Evolutionary conservation across 1,140 invertebrate genomes (phyloP), one percentile per base, ranked within the genome.

Genomic region (Harlomillsia oculata): DNA sequence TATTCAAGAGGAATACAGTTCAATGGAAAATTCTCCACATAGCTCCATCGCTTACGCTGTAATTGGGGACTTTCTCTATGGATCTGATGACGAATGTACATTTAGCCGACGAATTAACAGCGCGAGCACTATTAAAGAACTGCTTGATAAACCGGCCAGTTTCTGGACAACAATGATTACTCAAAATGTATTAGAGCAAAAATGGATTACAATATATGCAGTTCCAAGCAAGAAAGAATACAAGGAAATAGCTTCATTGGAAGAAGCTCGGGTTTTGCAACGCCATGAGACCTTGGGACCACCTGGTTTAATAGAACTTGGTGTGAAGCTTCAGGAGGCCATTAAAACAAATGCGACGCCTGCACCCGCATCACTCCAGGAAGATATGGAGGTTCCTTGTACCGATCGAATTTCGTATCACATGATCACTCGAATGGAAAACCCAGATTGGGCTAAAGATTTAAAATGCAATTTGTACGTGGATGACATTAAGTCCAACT

Each of bases 61-160:
- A 28, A 86, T 93, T 67, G 83, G 82, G 0, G 85, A 93, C 70
- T 80, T 85, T 62, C 72, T 94, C 18, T 92, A 89, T 72, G 87
- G 88, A 9, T 76, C 30, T 3, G 44, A 62, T 45, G 78, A 84
- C 89, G 72, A 85, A 89, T 40, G 9, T 25, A n/a, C 67, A 88
- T 82, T 75, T 91, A 29, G 73, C 83, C 29, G 71, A 78, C 75
- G 87, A 56, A 71, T 90, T 43, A 89, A 90, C 69, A 79, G 81
- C 28, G 78, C 87, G 45, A 68, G 75, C 39, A 74, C 78, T 39
- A 71, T 86, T 11, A 73, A 80, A 49, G 77, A 77, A 61, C 73
- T 91, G 52, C 67, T 80, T 40, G 68, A 72, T 21, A 80, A 89
- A 68, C 69, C 76, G 3, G 69, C 74, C 14, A 69, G 73, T 0